These are phyloP conservation scores for Phorcus lineatus DNA, from an alignment of 2,888 invertebrate species.

Conservation along the genomic window DNA sequence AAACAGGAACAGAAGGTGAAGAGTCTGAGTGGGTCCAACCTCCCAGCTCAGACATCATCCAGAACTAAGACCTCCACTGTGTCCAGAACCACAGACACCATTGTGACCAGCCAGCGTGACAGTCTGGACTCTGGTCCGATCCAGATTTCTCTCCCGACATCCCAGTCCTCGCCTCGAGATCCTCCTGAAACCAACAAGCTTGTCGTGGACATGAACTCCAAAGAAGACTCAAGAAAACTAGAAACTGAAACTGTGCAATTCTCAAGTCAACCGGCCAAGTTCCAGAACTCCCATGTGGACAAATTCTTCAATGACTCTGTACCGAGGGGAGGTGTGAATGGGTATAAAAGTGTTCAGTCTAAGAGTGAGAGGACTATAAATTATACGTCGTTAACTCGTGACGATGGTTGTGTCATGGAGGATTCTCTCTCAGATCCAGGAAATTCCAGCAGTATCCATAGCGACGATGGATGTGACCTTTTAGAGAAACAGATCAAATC, in stretches of 20 bases:
- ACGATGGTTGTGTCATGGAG: not conserved
- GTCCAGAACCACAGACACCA: not conserved
- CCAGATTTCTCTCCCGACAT: not conserved
- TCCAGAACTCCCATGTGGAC: slow-evolving; percentile 36
- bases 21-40: slow-evolving; percentile 27
- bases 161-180: not conserved
- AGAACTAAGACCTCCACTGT: not conserved
- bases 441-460: slow-evolving; percentile 17
- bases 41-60: slow-evolving; percentile 2
- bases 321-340: not conserved
- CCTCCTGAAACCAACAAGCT: not conserved
- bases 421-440: slow-evolving; percentile 28
- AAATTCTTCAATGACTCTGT: slow-evolving; percentile 12
- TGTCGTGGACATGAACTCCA: slow-evolving; percentile 15
- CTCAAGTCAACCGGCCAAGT: slow-evolving; percentile 49
- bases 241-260: slow-evolving; percentile 58
- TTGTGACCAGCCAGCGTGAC: not conserved
- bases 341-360: not conserved
- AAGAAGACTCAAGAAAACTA: slow-evolving; percentile 29
- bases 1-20: slow-evolving; percentile 20
- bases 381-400: not conserved
- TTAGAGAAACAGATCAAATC: slow-evolving; percentile 30
- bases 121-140: not conserved
- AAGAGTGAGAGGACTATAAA: not conserved
- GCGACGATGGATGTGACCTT: slow-evolving; percentile 31